phyloP scores from a whole-genome alignment of 2,888 invertebrate genomes.

The Coelinius sp. region DNA sequence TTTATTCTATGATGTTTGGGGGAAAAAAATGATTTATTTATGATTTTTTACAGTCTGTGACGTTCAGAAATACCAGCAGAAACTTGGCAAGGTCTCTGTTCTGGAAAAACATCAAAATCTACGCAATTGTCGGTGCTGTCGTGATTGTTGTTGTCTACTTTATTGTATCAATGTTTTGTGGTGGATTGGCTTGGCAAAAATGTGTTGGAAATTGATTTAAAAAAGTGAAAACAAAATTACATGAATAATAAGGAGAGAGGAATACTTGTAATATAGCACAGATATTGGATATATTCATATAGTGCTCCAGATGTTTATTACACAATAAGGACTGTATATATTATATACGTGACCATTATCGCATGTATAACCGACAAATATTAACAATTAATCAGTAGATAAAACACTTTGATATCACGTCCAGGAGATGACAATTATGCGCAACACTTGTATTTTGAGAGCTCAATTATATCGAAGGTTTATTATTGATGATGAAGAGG shows the following conservation, averaged over 20 bases:
- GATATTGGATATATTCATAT: constrained; percentile 10
- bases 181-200: constrained; percentile 84
- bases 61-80: constrained; percentile 88
- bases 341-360: constrained; percentile 19
- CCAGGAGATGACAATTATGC: background rate
- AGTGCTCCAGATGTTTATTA: constrained; percentile 1
- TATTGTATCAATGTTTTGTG: constrained; percentile 89
- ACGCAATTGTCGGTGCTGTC: constrained; percentile 79
- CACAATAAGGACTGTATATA: constrained; percentile 18
- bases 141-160: constrained; percentile 84
- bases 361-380: constrained; percentile 18
- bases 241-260: background rate
- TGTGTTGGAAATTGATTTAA: constrained; percentile 73
- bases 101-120: constrained; percentile 95
- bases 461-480: background rate
- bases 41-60: constrained; percentile 79
- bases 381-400: constrained; percentile 17
- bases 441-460: background rate
- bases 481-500: background rate
- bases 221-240: background rate
- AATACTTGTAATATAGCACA: background rate
- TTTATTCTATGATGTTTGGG: background rate
- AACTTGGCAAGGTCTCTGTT: constrained; percentile 89
- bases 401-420: background rate
- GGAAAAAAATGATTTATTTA: background rate